Conservation (phyloP, 1,140 invertebrate species). For the Drosophila pallidifrons region DNA sequence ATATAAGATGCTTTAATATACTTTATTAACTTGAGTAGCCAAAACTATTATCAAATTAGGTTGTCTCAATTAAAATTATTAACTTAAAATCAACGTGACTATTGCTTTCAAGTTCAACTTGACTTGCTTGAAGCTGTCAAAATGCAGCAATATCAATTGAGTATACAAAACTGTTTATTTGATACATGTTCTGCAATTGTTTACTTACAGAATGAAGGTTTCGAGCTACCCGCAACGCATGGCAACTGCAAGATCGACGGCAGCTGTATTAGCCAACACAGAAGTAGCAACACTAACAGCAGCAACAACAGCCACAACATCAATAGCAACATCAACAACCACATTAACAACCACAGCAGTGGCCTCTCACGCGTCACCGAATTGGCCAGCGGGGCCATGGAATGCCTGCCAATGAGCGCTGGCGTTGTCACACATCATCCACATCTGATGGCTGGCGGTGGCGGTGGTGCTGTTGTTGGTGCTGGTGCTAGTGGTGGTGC, state of each 20-base stretch:
- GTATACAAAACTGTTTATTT: neutral
- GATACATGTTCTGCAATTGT: neutral
- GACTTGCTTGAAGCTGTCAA: slow-evolving; percentile 9
- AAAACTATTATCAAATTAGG: too few species aligned
- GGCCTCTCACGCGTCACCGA: slow-evolving; percentile 53
- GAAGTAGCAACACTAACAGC: slow-evolving; percentile 20
- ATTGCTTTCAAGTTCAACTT: too few species aligned
- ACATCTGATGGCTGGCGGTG: slow-evolving; percentile 60
- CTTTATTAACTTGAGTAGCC: too few species aligned
- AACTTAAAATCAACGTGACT: too few species aligned
- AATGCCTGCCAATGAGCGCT: slow-evolving; percentile 74
- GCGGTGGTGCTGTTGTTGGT: slow-evolving; percentile 25
- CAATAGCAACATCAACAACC: slow-evolving; percentile 10
- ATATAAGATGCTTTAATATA: too few species aligned
- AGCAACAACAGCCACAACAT: slow-evolving; percentile 23
- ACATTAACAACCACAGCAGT: slow-evolving; percentile 29
- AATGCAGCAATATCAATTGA: slow-evolving; percentile 14
- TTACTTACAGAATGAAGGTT: slow-evolving; percentile 75
- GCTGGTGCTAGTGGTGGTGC: slow-evolving; percentile 24
- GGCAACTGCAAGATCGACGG: slow-evolving; percentile 67
- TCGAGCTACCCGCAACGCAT: slow-evolving; percentile 72
- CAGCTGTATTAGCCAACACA: slow-evolving; percentile 58
- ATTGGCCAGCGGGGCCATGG: slow-evolving; percentile 70
- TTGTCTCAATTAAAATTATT: too few species aligned
- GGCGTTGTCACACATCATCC: slow-evolving; percentile 60